phyloP scores from a whole-genome alignment of 1,140 invertebrate genomes.

The Pseudomyrmex cubaensis region DNA sequence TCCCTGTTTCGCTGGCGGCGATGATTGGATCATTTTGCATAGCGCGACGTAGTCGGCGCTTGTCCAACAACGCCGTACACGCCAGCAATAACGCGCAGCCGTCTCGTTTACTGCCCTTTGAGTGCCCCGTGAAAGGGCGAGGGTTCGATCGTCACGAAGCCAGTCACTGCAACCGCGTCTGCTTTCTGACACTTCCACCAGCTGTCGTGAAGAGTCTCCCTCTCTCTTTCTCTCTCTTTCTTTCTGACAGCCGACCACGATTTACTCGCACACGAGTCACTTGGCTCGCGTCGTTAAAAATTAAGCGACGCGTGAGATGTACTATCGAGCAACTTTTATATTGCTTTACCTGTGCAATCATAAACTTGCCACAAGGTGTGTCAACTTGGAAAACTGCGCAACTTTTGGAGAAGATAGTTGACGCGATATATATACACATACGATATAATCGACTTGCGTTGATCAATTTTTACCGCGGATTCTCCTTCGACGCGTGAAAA shows the following conservation, averaged over 20 bases:
- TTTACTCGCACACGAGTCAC: constrained; percentile 28
- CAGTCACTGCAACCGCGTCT: constrained; percentile 17
- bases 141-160: constrained; percentile 56
- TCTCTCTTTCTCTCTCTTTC: too few relatives aligned
- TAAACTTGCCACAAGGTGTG: not conserved
- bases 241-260: not conserved
- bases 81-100: constrained; percentile 64
- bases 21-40: constrained; percentile 61
- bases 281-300: constrained; percentile 31
- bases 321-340: constrained; percentile 32
- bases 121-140: constrained; percentile 56
- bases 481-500: not conserved
- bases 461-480: not conserved
- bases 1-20: constrained; percentile 50
- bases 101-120: constrained; percentile 62
- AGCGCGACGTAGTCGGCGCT: constrained; percentile 52
- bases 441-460: not conserved
- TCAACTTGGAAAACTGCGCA: constrained; percentile 8
- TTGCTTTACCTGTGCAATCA: not conserved
- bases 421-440: not conserved
- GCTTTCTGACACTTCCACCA: constrained; percentile 35
- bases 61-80: constrained; percentile 59
- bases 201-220: constrained; percentile 34
- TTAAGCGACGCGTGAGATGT: constrained; percentile 38
- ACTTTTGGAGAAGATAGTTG: constrained; percentile 6